These are phyloP conservation scores for Eptatretus atami DNA, from an alignment of 2,797 vertebrate genomes.

Conservation along the genomic window DNA sequence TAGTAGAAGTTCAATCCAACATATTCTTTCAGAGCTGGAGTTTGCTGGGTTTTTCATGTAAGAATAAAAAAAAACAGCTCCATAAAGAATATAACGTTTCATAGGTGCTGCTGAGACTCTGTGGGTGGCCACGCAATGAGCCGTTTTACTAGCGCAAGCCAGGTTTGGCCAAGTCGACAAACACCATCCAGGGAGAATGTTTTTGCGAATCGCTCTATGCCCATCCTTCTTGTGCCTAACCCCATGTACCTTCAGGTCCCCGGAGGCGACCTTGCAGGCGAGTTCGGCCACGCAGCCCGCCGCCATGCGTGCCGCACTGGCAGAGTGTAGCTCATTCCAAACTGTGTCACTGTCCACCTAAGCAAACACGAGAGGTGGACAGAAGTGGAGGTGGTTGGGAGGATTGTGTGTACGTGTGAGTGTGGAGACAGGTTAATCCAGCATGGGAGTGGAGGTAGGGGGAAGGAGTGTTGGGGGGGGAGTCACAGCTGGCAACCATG, in stretches of 20 bases:
- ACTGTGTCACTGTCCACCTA: slow-evolving; percentile 4
- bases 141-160: no score
- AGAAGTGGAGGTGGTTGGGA: not conserved
- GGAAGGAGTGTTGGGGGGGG: not conserved
- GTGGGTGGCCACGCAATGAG: no score
- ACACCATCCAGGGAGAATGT: no score
- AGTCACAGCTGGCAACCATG: not conserved
- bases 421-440: not conserved
- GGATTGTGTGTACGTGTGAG: not conserved
- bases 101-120: no score
- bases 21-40: no score
- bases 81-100: no score
- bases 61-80: no score
- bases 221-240: not conserved
- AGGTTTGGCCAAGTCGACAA: no score
- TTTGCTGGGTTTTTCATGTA: no score
- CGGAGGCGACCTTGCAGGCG: slow-evolving; percentile 3
- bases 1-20: no score
- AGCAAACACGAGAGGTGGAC: not conserved
- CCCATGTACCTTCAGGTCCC: slow-evolving; percentile 1
- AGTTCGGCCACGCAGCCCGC: not conserved
- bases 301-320: slow-evolving; percentile 3
- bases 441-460: not conserved
- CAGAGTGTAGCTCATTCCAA: slow-evolving; percentile 4
- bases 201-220: not conserved